Percentiles rank a stretch among this genome's conserved stretches.
These are phyloP conservation scores for Sinella curviseta DNA, from an alignment of 1,140 invertebrate species.

Conservation along the genomic window DNA sequence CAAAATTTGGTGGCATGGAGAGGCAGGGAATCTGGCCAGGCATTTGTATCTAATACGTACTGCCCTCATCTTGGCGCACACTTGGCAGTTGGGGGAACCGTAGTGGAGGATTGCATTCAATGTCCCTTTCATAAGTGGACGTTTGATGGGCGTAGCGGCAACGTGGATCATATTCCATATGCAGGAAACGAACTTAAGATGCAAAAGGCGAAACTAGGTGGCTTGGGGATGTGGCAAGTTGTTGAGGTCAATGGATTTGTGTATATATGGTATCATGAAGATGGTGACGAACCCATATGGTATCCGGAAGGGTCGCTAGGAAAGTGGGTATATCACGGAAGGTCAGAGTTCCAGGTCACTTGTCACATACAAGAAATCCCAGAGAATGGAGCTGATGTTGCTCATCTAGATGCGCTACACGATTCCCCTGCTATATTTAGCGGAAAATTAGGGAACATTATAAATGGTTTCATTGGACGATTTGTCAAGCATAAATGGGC, in stretches of 20 bases:
- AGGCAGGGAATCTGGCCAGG: conserved; percentile 54
- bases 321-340: too few relatives aligned
- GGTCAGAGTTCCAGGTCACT: too few relatives aligned
- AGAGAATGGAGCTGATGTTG: conserved; percentile 64
- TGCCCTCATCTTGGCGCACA: too few relatives aligned
- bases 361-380: conserved; percentile 64
- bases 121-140: conserved; percentile 62
- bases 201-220: conserved; percentile 53
- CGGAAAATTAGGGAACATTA: conserved; percentile 55
- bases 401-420: conserved; percentile 59
- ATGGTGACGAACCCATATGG: conserved; percentile 71
- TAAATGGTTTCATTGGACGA: conserved; percentile 45
- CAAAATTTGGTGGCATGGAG: conserved; percentile 61
- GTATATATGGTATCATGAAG: conserved; percentile 82
- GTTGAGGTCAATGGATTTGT: conserved; percentile 72
- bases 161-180: conserved; percentile 60
- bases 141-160: conserved; percentile 59
- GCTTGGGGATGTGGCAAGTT: conserved; percentile 66
- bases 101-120: conserved; percentile 58
- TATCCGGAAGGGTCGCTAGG: conserved; percentile 57
- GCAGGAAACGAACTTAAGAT: not conserved
- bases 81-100: conserved; percentile 59
- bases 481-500: conserved; percentile 53
- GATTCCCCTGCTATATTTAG: conserved; percentile 56
- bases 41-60: conserved; percentile 61